These are phyloP conservation scores for Carduelis carduelis DNA, from an alignment of 2,797 vertebrate genomes.

Conservation along the genomic window DNA sequence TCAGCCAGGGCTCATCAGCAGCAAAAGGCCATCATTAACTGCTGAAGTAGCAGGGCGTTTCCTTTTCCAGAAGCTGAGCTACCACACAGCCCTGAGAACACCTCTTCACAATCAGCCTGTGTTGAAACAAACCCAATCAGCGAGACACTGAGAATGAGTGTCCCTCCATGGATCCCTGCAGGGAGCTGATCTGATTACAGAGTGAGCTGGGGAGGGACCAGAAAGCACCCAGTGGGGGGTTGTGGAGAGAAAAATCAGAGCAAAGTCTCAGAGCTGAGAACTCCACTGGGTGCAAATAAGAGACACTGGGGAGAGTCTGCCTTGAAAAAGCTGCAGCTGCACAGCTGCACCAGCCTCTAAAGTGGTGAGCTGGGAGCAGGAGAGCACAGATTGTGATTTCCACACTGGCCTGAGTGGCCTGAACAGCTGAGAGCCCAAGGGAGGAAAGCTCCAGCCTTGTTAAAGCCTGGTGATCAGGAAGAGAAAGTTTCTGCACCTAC, in stretches of 20 bases:
- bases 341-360: background rate
- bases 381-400: background rate
- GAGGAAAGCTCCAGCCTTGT: background rate
- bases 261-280: background rate
- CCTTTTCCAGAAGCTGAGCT: conserved; percentile 10
- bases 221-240: background rate
- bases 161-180: background rate
- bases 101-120: conserved; percentile 59
- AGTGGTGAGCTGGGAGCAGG: background rate
- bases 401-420: background rate
- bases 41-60: conserved; percentile 6
- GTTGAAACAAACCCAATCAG: conserved; percentile 61
- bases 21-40: background rate
- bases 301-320: background rate
- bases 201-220: background rate
- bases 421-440: background rate
- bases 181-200: conserved; percentile 45
- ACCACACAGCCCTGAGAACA: background rate
- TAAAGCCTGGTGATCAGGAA: background rate
- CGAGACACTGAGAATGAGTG: background rate
- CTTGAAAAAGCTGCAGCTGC: background rate
- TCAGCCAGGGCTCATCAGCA: conserved; percentile 21
- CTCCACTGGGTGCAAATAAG: background rate
- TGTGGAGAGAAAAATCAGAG: background rate
- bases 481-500: background rate